These are phyloP conservation scores for Noctua pronuba DNA, from an alignment of 2,888 invertebrate genomes.

Conservation along the genomic window DNA sequence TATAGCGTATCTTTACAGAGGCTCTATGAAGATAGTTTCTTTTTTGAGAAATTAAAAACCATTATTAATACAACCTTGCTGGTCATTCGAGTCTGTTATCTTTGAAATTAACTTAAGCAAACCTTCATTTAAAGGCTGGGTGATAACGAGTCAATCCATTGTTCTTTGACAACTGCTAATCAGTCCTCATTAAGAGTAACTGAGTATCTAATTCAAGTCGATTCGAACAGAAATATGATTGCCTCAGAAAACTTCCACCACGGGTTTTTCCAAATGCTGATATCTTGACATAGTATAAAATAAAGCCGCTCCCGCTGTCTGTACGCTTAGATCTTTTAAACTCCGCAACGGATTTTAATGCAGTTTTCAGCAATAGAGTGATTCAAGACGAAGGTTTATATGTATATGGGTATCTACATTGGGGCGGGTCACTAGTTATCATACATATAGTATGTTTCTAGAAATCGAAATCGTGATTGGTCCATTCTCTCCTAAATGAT, in stretches of 20 bases:
- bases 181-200: background rate
- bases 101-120: constrained; percentile 11
- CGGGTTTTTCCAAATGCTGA: background rate
- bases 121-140: background rate
- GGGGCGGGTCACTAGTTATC: too few species aligned
- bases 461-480: background rate
- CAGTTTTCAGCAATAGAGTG: too few species aligned
- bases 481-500: background rate
- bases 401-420: too few species aligned
- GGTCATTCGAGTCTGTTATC: background rate
- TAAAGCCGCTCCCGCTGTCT: too few species aligned
- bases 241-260: background rate
- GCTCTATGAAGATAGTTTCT: background rate
- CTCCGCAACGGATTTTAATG: too few species aligned
- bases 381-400: too few species aligned
- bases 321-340: too few species aligned
- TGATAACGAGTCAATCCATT: constrained; percentile 18
- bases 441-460: background rate
- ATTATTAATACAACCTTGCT: background rate
- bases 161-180: constrained; percentile 4
- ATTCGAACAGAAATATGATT: background rate
- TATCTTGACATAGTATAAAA: background rate
- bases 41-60: background rate
- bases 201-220: background rate
- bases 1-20: too few species aligned